phyloP scores from a whole-genome alignment of 2,797 vertebrate genomes.

The Botia almorhae region DNA sequence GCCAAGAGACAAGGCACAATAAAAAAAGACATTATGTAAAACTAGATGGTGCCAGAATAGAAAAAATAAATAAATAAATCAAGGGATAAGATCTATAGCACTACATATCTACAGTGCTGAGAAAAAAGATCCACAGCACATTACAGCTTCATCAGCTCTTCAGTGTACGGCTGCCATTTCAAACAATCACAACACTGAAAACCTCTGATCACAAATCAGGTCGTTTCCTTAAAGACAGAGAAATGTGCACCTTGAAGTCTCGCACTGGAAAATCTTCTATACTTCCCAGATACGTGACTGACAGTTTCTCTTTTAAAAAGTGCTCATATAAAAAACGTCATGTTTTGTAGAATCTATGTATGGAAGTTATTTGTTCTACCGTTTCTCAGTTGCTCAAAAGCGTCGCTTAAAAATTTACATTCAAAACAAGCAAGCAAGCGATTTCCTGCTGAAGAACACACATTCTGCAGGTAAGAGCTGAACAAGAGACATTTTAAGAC shows the following conservation, averaged over 20 bases:
- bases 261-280: background rate
- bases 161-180: background rate
- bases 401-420: conserved; percentile 13
- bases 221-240: background rate
- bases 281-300: background rate
- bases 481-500: conserved; percentile 17
- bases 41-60: conserved; percentile 61
- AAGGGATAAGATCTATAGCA: conserved; percentile 35
- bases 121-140: conserved; percentile 47
- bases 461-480: conserved; percentile 5
- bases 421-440: conserved; percentile 34
- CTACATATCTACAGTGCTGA: conserved; percentile 31
- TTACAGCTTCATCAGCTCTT: background rate
- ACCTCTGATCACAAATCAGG: background rate
- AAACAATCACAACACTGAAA: conserved; percentile 9
- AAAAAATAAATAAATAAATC: no score
- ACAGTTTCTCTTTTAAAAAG: background rate
- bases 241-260: conserved; percentile 1
- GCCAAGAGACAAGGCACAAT: conserved; percentile 67
- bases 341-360: background rate
- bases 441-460: conserved; percentile 31
- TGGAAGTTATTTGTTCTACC: background rate
- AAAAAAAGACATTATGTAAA: conserved; percentile 66
- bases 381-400: conserved; percentile 16
- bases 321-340: background rate